Conservation (phyloP, 2,888 invertebrate genomes). For the Neoaliturus tenellus region DNA sequence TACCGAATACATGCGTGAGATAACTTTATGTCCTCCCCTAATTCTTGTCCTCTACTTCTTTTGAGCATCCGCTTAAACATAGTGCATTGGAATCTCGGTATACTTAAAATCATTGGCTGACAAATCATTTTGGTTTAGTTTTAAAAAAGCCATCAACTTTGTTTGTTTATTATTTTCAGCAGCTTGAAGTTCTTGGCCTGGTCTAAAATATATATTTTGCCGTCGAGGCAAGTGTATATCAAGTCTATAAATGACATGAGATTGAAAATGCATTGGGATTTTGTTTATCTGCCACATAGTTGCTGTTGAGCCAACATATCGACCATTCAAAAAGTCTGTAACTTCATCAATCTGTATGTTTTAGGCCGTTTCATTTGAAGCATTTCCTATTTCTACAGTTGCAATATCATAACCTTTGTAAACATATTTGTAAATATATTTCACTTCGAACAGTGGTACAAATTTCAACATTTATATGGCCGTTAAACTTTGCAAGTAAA, state of each 20-base stretch:
- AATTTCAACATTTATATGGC: slow-evolving; percentile 22
- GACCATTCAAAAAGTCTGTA: neutral
- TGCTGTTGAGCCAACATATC: neutral
- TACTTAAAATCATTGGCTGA: no score
- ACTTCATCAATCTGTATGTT: neutral
- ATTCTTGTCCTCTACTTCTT: no score
- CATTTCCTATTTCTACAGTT: neutral
- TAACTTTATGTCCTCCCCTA: slow-evolving; percentile 20
- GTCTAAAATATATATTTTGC: no score
- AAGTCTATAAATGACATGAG: no score
- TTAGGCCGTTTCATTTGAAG: neutral
- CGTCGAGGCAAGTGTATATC: no score
- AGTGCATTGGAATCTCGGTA: no score
- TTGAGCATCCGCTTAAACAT: no score
- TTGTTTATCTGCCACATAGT: neutral
- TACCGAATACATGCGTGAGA: neutral
- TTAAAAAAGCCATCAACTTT: neutral
- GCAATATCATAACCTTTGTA: neutral
- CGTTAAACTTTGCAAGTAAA: neutral
- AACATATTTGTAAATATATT: neutral
- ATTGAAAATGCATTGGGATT: neutral
- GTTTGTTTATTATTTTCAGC: slow-evolving; percentile 28
- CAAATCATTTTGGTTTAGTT: slow-evolving; percentile 24
- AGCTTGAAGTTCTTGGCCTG: neutral
- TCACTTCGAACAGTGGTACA: neutral